Evolutionary conservation across 2,797 vertebrate species (phyloP).

Genomic region (Smutsia temminckii): DNA sequence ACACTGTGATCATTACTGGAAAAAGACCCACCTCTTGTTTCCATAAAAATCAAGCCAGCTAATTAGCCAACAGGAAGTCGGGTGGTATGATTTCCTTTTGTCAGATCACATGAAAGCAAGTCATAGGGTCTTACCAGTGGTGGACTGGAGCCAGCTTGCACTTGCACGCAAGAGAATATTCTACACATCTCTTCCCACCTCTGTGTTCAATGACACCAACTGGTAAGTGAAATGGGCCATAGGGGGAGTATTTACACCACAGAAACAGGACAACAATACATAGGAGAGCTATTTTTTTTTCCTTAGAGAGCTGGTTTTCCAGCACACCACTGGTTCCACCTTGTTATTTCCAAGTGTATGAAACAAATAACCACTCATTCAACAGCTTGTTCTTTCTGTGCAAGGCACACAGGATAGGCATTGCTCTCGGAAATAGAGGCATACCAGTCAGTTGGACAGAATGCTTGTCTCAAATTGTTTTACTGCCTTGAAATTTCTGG

Average conservation of each 20-base stretch:
- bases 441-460: slow-evolving; percentile 10
- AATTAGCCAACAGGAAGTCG: neutral
- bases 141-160: neutral
- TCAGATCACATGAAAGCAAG: neutral
- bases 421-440: slow-evolving; percentile 33
- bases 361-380: slow-evolving; percentile 13
- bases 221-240: neutral
- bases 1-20: neutral
- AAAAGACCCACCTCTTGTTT: neutral
- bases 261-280: neutral
- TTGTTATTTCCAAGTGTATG: slow-evolving; percentile 24
- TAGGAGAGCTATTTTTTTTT: neutral
- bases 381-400: neutral
- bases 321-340: neutral
- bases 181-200: neutral
- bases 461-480: slow-evolving; percentile 60
- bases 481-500: slow-evolving; percentile 55
- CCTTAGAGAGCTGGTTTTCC: neutral
- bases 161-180: neutral
- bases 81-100: neutral
- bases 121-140: neutral
- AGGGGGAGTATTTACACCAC: neutral
- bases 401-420: neutral
- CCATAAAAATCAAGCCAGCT: neutral
- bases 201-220: neutral